Base-by-base conservation (phyloP, 2,113 vertebrate species). In the Scopus umbretta region DNA sequence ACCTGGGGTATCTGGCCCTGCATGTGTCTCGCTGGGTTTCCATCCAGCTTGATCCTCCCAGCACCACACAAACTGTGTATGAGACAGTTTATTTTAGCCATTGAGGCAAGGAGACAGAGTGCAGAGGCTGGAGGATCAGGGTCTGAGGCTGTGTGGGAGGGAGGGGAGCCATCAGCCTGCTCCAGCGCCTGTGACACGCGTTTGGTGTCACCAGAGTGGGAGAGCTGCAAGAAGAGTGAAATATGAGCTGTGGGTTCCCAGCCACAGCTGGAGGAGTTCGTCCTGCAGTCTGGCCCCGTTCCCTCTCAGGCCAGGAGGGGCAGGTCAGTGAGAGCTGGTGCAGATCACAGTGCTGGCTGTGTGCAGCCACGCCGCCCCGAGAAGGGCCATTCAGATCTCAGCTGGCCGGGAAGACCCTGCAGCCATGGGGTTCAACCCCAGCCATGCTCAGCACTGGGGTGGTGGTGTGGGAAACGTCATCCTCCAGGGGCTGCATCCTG, bases 201-300 rank as follows among this genome's bases (percentile, higher is more conserved):
- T 96, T 95, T 5, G 58, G 92, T 97, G 96, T 97, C 96, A 96
- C 92, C 87, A 58, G 61, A 34, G 79, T 25, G 71, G 94, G 82
- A 94, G 94, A 92, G 82, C 94, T 75, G 86, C 3, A 7, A 68
- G 89, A 55, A 1, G 53, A 23, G 45, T 96, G 95, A 96, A 91
- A 91, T 95, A 96, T 79, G 96, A 96, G 95, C 87, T 91, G 95
- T 4, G 81, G 70, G 78, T 29, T 92, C 59, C 49, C 4, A 7
- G 94, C 72, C 12, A 4, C 93, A 91, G 94, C 92, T 97, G 96
- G 91, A 94, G 76, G 52, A 87, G 91, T 16, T 71, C 11, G 12
- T 78, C 66, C 91, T 83, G 92, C 88, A 76, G 88, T 70, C 88
- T 42, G 90, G 82, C 88, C 43, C 70, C 0, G 36, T 4, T 92